phyloP scores from a whole-genome alignment of 1,140 invertebrate species.

The Eriosoma lanigerum region DNA sequence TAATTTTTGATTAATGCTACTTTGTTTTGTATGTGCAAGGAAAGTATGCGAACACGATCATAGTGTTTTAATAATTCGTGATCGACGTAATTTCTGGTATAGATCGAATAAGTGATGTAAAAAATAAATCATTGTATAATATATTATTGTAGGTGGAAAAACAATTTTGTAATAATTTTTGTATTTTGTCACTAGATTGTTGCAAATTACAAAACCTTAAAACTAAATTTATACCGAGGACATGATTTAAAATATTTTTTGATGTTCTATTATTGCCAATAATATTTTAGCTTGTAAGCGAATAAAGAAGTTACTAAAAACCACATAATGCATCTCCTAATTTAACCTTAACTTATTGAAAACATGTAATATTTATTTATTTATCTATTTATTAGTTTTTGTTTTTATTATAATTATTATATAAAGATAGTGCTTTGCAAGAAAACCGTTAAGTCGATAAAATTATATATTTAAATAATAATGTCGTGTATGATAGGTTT shows the following conservation, averaged over 20 bases:
- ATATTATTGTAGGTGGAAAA: too few species aligned
- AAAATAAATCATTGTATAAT: background rate
- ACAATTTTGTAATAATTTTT: background rate
- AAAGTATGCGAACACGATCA: background rate
- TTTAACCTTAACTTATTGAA: too few species aligned
- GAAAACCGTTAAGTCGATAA: too few species aligned
- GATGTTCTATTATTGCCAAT: too few species aligned
- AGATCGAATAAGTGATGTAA: background rate
- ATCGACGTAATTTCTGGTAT: slow-evolving; percentile 2
- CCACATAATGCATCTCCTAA: slow-evolving; percentile 3
- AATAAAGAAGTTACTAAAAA: background rate
- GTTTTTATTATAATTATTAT: too few species aligned
- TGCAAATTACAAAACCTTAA: background rate
- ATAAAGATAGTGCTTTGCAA: too few species aligned
- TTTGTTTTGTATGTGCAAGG: background rate
- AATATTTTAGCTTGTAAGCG: too few species aligned
- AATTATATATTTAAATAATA: too few species aligned
- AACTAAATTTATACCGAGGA: slow-evolving; percentile 22
- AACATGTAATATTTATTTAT: too few species aligned
- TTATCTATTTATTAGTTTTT: too few species aligned
- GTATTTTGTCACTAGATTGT: background rate
- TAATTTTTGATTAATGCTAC: background rate
- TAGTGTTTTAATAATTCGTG: background rate
- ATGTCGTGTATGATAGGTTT: too few species aligned
- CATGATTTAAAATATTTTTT: too few species aligned